phyloP scores from a whole-genome alignment of 2,888 invertebrate genomes.

The Himalopsyche anomala region DNA sequence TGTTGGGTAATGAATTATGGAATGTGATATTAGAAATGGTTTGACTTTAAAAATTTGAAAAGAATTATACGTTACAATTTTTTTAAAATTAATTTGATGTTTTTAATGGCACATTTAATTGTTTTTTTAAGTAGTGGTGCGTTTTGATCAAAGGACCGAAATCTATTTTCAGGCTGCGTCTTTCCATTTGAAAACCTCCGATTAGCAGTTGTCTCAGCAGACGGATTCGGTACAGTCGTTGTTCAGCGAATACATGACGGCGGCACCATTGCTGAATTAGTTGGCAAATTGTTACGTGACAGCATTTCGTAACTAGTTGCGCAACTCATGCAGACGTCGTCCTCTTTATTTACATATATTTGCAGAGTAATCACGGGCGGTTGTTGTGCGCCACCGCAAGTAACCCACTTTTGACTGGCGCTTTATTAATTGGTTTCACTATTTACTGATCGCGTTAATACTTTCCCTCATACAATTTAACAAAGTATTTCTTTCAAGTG shows the following conservation, averaged over 20 bases:
- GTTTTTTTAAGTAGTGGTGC: too few relatives aligned
- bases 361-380: constrained; percentile 46
- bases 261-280: constrained; percentile 56
- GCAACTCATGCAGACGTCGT: constrained; percentile 33
- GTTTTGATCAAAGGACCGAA: too few relatives aligned
- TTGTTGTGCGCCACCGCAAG: constrained; percentile 3
- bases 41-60: too few relatives aligned
- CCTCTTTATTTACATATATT: constrained; percentile 49
- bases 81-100: too few relatives aligned
- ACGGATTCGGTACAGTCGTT: not conserved
- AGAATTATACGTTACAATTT: too few relatives aligned
- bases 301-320: constrained; percentile 54
- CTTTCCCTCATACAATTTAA: not conserved
- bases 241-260: constrained; percentile 2
- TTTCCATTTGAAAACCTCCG: not conserved
- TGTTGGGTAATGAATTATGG: too few relatives aligned
- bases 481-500: not conserved
- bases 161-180: not conserved
- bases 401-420: constrained; percentile 34
- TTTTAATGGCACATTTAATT: too few relatives aligned
- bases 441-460: not conserved
- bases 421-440: constrained; percentile 1
- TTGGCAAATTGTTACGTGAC: constrained; percentile 63
- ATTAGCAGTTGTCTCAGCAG: not conserved
- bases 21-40: too few relatives aligned